Evolutionary conservation across 2,888 invertebrate genomes (phyloP).

Genomic region (Rutpela maculata): DNA sequence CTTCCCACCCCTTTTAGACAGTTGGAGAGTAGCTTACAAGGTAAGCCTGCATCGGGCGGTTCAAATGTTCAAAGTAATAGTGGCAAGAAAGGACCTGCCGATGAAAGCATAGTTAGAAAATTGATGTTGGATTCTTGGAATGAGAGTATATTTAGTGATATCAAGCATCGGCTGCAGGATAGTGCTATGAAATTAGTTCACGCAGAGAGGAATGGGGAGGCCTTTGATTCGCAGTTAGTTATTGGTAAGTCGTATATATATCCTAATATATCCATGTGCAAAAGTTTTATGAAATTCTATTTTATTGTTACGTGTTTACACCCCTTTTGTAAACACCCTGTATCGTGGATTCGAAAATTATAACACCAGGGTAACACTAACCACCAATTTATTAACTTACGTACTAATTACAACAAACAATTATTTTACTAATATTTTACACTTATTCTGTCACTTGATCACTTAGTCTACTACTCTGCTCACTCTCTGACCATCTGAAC

Average conservation of each 20-base stretch:
- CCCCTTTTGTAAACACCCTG: no score
- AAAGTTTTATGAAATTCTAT: no score
- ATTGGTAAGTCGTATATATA: conserved; percentile 75
- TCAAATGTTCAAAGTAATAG: conserved; percentile 66
- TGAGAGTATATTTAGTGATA: conserved; percentile 95
- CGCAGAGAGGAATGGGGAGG: conserved; percentile 97
- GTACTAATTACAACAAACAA: no score
- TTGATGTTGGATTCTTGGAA: conserved; percentile 99
- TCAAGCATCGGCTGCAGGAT: conserved; percentile 93
- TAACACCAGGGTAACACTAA: no score
- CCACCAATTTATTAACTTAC: no score
- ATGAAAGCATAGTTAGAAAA: conserved; percentile 94
- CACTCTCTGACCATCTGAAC: no score
- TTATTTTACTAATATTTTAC: no score
- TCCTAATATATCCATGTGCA: no score
- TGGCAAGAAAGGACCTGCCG: conserved; percentile 79
- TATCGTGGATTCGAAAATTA: no score
- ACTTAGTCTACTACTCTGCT: no score
- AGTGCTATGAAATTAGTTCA: conserved; percentile 99
- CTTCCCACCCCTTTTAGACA: conserved; percentile 96
- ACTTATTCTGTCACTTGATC: no score
- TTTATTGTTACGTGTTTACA: no score
- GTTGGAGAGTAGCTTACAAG: conserved; percentile 88
- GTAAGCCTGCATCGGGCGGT: conserved; percentile 75
- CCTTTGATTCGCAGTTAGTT: conserved; percentile 97